Percentiles rank a stretch among this genome's conserved stretches.
Evolutionary conservation across 2,113 vertebrate genomes (phyloP).

Genomic region (Neolamprologus hecqui): DNA sequence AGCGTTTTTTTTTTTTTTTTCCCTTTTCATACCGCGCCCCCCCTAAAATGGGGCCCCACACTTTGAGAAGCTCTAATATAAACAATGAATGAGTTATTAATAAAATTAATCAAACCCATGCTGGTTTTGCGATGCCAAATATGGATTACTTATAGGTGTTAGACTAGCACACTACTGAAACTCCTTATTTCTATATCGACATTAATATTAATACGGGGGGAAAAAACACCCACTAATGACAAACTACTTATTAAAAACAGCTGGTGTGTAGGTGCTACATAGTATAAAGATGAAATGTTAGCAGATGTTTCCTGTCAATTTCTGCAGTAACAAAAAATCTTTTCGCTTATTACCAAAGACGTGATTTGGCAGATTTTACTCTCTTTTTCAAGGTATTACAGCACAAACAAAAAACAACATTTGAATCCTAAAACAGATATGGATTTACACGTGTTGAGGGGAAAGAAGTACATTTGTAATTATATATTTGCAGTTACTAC

Average conservation of each 20-base stretch:
- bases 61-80: fast-evolving
- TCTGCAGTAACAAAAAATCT: background rate
- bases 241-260: background rate
- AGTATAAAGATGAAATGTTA: background rate
- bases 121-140: background rate
- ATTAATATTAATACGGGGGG: background rate
- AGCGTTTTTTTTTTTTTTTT: too few relatives aligned
- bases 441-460: background rate
- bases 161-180: background rate
- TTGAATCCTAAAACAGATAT: background rate
- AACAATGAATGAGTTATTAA: background rate
- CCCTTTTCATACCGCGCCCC: too few relatives aligned
- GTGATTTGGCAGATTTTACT: background rate
- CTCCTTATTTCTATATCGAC: background rate
- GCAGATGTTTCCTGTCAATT: background rate
- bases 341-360: background rate
- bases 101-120: background rate
- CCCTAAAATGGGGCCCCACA: fast-evolving
- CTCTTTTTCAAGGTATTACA: background rate
- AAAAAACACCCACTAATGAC: fast-evolving
- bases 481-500: background rate
- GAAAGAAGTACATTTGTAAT: background rate
- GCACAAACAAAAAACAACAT: background rate
- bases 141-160: background rate
- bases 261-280: background rate